phyloP scores from a whole-genome alignment of 2,888 invertebrate genomes.

The Osmoderma eremita region DNA sequence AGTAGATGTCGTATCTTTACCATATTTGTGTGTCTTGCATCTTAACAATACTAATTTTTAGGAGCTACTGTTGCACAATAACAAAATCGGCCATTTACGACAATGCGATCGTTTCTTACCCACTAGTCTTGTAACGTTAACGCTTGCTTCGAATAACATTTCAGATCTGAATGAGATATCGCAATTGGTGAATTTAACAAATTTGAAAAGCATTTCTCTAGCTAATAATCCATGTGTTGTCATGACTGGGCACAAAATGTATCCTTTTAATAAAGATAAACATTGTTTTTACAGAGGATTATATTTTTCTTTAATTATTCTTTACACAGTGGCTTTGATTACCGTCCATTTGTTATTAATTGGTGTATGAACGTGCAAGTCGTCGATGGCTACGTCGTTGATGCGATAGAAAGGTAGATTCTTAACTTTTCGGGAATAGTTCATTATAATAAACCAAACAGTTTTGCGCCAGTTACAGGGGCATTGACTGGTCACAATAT shows the following conservation, averaged over 20 bases:
- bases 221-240: conserved; percentile 89
- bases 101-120: conserved; percentile 88
- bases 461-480: too few species aligned
- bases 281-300: background rate
- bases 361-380: conserved; percentile 91
- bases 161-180: conserved; percentile 87
- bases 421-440: background rate
- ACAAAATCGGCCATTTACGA: conserved; percentile 82
- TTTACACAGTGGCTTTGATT: conserved; percentile 80
- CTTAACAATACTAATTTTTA: conserved; percentile 59
- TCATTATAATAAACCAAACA: background rate
- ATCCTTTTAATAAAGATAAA: conserved; percentile 68
- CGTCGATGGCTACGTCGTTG: conserved; percentile 89
- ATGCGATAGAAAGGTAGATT: conserved; percentile 86
- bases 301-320: conserved; percentile 52
- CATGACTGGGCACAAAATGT: conserved; percentile 81
- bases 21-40: background rate
- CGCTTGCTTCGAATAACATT: conserved; percentile 84
- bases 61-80: conserved; percentile 87
- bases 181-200: conserved; percentile 78
- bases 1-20: conserved; percentile 1
- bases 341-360: conserved; percentile 91
- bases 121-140: conserved; percentile 76
- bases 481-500: too few species aligned
- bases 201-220: conserved; percentile 83